A percentile compares a stretch with the other conserved stretches of the same genome.
phyloP scores from a whole-genome alignment of 2,888 invertebrate species.

The Ommatoiulus sabulosus region DNA sequence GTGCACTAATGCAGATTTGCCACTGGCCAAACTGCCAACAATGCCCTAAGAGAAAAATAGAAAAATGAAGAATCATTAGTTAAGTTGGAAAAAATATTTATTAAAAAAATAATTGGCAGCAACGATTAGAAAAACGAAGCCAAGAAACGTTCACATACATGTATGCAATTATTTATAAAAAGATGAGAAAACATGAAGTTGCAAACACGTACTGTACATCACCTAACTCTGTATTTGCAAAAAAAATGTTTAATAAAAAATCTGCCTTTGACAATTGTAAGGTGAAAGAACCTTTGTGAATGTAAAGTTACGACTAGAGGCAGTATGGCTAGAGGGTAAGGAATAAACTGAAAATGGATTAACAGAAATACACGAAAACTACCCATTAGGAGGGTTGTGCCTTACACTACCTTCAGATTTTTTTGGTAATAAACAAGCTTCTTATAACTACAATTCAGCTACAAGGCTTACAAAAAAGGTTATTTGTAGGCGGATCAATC shows the following conservation, averaged over 20 bases:
- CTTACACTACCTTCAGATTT: not conserved
- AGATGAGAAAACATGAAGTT: not conserved
- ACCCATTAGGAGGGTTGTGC: not conserved
- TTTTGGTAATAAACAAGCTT: not conserved
- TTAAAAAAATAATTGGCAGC: not conserved
- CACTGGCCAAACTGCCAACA: constrained; percentile 92
- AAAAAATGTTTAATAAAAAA: constrained; percentile 50
- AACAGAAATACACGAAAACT: not conserved
- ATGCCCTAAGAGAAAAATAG: constrained; percentile 75
- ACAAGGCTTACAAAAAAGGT: not conserved
- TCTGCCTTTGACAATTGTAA: not conserved
- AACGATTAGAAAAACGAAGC: not conserved
- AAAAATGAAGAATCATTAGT: constrained; percentile 17
- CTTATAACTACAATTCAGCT: constrained; percentile 21
- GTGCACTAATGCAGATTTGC: constrained; percentile 97
- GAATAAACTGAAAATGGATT: not conserved
- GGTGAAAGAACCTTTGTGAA: constrained; percentile 4
- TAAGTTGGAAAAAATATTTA: not conserved
- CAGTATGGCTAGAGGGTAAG: not conserved
- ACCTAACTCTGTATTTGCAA: not conserved
- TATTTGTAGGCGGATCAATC: constrained; percentile 19
- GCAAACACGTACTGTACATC: not conserved
- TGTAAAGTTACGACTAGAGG: not conserved
- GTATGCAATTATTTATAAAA: not conserved
- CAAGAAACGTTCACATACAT: not conserved